Conservation (phyloP, 2,888 invertebrate species). For the Tenthredo livida region DNA sequence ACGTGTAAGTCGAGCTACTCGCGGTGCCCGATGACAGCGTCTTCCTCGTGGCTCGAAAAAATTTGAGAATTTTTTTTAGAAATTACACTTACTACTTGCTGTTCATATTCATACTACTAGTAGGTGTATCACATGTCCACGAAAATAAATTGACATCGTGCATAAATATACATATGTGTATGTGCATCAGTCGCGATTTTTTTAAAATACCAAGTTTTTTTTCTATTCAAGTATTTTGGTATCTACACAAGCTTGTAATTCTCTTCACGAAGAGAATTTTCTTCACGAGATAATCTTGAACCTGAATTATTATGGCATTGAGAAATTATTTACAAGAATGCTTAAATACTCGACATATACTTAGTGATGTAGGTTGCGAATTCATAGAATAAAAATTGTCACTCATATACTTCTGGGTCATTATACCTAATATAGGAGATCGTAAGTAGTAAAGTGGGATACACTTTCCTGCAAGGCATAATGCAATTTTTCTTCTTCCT, state of each 20-base stretch:
- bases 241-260: too few species aligned
- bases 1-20: conserved; percentile 74
- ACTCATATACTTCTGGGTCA: background rate
- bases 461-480: too few species aligned
- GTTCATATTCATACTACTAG: background rate
- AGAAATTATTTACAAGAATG: background rate
- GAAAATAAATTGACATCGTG: background rate
- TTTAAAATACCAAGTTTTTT: background rate
- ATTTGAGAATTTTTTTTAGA: conserved; percentile 12
- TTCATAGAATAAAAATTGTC: background rate
- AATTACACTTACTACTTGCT: background rate
- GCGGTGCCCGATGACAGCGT: conserved; percentile 72
- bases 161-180: background rate
- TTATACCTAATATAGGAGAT: conserved; percentile 3
- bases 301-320: background rate
- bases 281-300: background rate
- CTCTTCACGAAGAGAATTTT: too few species aligned
- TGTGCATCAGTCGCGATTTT: background rate
- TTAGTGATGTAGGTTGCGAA: background rate
- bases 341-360: background rate
- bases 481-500: background rate
- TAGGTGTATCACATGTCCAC: background rate
- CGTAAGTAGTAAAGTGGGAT: background rate
- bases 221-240: background rate
- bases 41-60: conserved; percentile 42